Evolutionary conservation across 2,888 invertebrate genomes (phyloP).

Genomic region (Muscina levida): DNA sequence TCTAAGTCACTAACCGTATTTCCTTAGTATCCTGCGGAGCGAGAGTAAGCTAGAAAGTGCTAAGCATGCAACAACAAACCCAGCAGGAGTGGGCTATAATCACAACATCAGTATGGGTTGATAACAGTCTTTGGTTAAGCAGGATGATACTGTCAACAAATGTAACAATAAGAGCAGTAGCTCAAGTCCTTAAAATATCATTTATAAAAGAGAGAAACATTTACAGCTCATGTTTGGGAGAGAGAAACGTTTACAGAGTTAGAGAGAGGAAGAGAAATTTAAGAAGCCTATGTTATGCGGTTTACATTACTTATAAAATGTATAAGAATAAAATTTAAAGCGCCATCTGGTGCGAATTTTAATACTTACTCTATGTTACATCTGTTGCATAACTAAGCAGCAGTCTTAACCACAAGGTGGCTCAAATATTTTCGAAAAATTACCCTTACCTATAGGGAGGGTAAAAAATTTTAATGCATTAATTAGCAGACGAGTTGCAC

Average conservation of each 20-base stretch:
- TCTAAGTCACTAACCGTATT: not conserved
- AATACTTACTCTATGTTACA: no score
- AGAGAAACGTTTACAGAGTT: not conserved
- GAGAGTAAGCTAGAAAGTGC: not conserved
- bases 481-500: no score
- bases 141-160: conserved; percentile 60
- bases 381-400: no score
- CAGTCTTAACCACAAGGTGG: no score
- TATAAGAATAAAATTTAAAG: no score
- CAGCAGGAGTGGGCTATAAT: conserved; percentile 14
- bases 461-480: no score
- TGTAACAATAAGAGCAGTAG: conserved; percentile 49
- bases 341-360: no score
- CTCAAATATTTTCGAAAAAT: no score
- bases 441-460: no score
- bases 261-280: conserved; percentile 2
- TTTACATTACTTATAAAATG: no score
- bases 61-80: conserved; percentile 1
- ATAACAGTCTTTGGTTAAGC: conserved; percentile 42
- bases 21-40: conserved; percentile 8
- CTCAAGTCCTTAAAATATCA: no score
- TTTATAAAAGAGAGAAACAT: not conserved
- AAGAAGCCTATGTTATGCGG: not conserved
- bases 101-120: conserved; percentile 18
- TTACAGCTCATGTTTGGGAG: not conserved